Evolutionary conservation across 92 coral and sea anemone genomes (phyloP).

Genomic region (Desmophyllum pertusum): DNA sequence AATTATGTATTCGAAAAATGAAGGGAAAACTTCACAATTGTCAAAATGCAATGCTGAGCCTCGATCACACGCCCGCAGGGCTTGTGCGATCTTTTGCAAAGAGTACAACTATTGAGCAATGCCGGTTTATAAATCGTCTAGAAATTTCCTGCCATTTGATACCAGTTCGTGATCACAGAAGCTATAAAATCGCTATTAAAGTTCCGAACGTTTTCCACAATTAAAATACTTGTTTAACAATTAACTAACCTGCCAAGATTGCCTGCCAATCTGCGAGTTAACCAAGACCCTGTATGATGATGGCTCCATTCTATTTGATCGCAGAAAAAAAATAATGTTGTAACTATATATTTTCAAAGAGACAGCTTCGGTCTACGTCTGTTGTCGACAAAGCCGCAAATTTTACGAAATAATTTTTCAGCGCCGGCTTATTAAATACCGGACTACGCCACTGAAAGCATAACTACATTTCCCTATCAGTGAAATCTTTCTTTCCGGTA

Average conservation of each 20-base stretch:
- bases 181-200: neutral
- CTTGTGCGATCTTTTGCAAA: neutral
- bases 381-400: neutral
- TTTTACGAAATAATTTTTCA: neutral
- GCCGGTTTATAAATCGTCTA: neutral
- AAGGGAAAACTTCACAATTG: neutral
- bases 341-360: too few relatives aligned
- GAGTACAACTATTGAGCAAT: neutral
- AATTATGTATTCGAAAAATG: too few relatives aligned
- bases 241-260: slow-evolving; percentile 3
- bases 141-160: neutral
- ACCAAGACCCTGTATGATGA: neutral
- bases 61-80: too few relatives aligned
- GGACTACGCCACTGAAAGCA: neutral
- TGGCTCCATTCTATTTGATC: neutral
- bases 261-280: neutral
- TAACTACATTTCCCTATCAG: neutral
- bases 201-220: neutral
- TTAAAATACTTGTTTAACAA: neutral
- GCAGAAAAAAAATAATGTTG: neutral
- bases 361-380: neutral
- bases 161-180: neutral
- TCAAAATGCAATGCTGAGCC: too few relatives aligned
- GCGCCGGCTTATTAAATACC: neutral
- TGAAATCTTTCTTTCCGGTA: slow-evolving; percentile 2